Percentiles rank a stretch among this genome's conserved stretches.
phyloP scores from a whole-genome alignment of 2,113 vertebrate species.

The Chlamydotis undulata region DNA sequence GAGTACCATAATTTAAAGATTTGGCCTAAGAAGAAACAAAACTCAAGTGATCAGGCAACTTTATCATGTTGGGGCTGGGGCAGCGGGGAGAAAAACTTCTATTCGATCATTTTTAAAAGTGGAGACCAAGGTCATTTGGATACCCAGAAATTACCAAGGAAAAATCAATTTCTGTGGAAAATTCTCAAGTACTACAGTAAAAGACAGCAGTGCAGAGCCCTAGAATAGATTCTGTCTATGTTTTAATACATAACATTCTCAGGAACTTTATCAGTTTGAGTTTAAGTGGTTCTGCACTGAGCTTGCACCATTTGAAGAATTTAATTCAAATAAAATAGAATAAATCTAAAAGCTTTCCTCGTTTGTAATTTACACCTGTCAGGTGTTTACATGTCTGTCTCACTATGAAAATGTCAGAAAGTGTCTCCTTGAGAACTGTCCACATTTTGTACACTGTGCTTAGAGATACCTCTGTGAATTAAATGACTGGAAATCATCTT shows the following conservation, averaged over 20 bases:
- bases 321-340: background rate
- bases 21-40: background rate
- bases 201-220: background rate
- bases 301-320: background rate
- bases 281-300: background rate
- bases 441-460: rapidly evolving
- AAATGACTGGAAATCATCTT: background rate
- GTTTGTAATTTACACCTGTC: background rate
- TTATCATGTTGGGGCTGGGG: background rate
- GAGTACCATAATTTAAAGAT: background rate
- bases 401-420: background rate
- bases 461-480: background rate
- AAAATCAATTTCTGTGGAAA: background rate
- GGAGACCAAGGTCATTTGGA: background rate
- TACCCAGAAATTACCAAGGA: background rate
- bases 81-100: background rate
- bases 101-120: background rate
- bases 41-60: background rate
- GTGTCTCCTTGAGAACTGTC: background rate
- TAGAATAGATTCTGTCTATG: background rate
- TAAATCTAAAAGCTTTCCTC: background rate
- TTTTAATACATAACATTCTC: background rate
- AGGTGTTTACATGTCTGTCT: background rate
- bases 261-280: background rate
- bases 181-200: background rate